Evolutionary conservation across 2,888 invertebrate genomes (phyloP), one percentile per base, ranked within the genome.

Genomic region (Caenorhabditis auriculariae): DNA sequence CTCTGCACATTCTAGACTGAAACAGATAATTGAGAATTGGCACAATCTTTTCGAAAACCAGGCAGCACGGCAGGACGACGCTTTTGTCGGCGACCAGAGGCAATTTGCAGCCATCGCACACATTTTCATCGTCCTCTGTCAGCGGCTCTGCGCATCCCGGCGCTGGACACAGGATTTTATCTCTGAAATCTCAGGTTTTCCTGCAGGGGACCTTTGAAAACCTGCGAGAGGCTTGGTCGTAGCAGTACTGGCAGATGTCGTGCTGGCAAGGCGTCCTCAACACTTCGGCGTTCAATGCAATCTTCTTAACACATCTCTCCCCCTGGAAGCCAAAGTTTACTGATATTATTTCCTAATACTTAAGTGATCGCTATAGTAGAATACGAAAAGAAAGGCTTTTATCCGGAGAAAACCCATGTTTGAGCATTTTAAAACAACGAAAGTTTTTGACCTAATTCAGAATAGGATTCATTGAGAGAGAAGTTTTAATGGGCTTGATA

Each of bases 31-130:
- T n/a, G n/a, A n/a, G n/a, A n/a, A n/a, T n/a, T n/a, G n/a, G n/a
- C n/a, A n/a, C n/a, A n/a, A n/a, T n/a, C n/a, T n/a, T n/a, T n/a
- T n/a, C n/a, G n/a, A n/a, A n/a, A n/a, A n/a, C n/a, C n/a, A n/a
- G n/a, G n/a, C 73, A 73, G 51, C 74, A 71, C 19, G 60, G 54
- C 23, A 66, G 39, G 2, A 48, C 26, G 12, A 48, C 49, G 15
- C 60, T 46, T 35, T 63, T 61, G 32, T 62, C 66, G 7, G 41
- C 46, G 9, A 42, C 46, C 15, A 69, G 45, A 4, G 48, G 32
- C 17, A 52, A 43, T 32, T 68, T 66, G 45, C 71, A 66, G 4
- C 67, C 70, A 15, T 65, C 71, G 49, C 74, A 74, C 27, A 51
- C 49, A 47, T 55, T 37, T 7, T 66, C 69, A 4, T 66, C 66